Conservation (phyloP, 2,113 vertebrate species). For the Pomatorhinus ruficollis region DNA sequence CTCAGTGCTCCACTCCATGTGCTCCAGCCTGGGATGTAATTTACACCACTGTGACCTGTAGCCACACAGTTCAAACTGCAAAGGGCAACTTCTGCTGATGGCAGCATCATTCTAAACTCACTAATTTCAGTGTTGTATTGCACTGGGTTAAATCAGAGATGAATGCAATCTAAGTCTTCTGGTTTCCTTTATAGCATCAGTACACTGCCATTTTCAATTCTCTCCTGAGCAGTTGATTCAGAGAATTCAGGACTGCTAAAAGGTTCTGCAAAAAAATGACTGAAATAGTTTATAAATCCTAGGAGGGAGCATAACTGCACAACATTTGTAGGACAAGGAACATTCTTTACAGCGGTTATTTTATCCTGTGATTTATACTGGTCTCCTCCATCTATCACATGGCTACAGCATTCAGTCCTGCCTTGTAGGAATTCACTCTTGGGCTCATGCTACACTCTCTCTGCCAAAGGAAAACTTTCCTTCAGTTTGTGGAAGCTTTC, state of each 20-base stretch:
- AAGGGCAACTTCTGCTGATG: not conserved
- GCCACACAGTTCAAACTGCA: not conserved
- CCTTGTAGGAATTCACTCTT: conserved; percentile 22
- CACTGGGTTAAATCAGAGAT: not conserved
- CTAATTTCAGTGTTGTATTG: not conserved
- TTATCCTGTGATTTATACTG: conserved; percentile 51
- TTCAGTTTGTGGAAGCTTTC: not conserved
- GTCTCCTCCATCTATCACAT: conserved; percentile 13
- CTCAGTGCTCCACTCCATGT: not conserved
- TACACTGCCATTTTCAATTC: conserved; percentile 15
- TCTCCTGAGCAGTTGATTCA: not conserved
- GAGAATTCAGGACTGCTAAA: conserved; percentile 21
- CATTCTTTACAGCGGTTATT: conserved; percentile 12
- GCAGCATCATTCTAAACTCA: not conserved
- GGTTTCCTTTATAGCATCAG: not conserved
- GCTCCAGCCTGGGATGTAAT: not conserved
- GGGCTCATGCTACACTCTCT: not conserved
- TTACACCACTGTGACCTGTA: not conserved
- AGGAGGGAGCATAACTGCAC: conserved; percentile 11
- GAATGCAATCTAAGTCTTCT: not conserved
- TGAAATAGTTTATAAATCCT: conserved; percentile 59
- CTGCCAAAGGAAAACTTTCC: not conserved
- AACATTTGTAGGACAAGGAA: conserved; percentile 28
- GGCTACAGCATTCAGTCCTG: not conserved
- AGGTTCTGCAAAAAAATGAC: conserved; percentile 15